Percentiles rank a stretch among this genome's conserved stretches.
Conservation (phyloP, 1,140 invertebrate species). For the Choristoneura fumiferana region DNA sequence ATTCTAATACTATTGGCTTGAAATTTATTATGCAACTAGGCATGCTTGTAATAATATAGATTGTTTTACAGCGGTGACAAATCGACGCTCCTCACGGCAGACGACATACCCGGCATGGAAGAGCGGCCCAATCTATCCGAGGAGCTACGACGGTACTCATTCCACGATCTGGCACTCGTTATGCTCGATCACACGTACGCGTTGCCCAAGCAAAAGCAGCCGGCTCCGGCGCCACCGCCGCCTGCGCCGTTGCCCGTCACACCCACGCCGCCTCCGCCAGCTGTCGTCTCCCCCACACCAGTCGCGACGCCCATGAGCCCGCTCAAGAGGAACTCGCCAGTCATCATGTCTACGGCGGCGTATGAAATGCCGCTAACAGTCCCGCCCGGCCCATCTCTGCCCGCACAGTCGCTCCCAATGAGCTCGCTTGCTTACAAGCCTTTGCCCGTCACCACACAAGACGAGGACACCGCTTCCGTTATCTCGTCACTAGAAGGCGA, state of each 20-base stretch:
- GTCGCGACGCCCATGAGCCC: slow-evolving; percentile 52
- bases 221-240: slow-evolving; percentile 29
- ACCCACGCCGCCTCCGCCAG: slow-evolving; percentile 26
- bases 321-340: slow-evolving; percentile 49
- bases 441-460: slow-evolving; percentile 36
- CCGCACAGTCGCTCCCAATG: slow-evolving; percentile 46
- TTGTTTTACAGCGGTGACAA: slow-evolving; percentile 74
- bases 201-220: slow-evolving; percentile 57
- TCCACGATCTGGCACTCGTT: slow-evolving; percentile 63
- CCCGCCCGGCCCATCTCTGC: slow-evolving; percentile 38
- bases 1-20: too few species aligned
- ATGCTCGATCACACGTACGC: slow-evolving; percentile 78
- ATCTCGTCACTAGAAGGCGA: slow-evolving; percentile 72
- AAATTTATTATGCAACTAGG: too few species aligned
- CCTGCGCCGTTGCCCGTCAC: slow-evolving; percentile 23
- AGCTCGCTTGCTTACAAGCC: slow-evolving; percentile 47
- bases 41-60: too few species aligned
- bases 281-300: slow-evolving; percentile 26
- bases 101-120: slow-evolving; percentile 73
- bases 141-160: slow-evolving; percentile 63
- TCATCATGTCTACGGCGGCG: slow-evolving; percentile 47
- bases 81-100: slow-evolving; percentile 62
- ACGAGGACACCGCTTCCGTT: slow-evolving; percentile 70
- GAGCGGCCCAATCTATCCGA: slow-evolving; percentile 74
- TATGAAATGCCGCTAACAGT: slow-evolving; percentile 46